A percentile compares a stretch with the other conserved stretches of the same genome.
Evolutionary conservation across 1,140 invertebrate genomes (phyloP).

Genomic region (Sogatella furcifera): DNA sequence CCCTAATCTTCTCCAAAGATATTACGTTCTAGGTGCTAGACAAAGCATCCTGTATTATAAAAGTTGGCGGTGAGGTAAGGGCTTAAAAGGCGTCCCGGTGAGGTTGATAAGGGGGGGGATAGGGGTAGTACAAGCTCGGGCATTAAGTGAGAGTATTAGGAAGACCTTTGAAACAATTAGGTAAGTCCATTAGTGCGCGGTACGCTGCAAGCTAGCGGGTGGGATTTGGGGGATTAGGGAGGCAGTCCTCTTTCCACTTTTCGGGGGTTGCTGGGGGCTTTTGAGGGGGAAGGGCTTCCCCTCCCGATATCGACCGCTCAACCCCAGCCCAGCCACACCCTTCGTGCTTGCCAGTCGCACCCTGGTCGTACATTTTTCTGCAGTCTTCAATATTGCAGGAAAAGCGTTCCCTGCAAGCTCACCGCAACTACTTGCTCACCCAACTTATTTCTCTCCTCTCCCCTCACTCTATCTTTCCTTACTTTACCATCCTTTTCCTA

Average conservation of each 20-base stretch:
- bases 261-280: background rate
- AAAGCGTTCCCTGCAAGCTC: background rate
- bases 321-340: background rate
- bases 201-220: background rate
- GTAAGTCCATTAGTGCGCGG: background rate
- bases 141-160: constrained; percentile 1
- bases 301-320: background rate
- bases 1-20: too few species aligned
- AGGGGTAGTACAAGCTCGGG: background rate
- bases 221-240: too few species aligned
- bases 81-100: too few species aligned
- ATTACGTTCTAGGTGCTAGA: too few species aligned
- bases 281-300: background rate
- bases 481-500: background rate
- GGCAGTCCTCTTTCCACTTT: too few species aligned
- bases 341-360: background rate
- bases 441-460: background rate
- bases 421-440: background rate
- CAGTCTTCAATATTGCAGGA: constrained; percentile 1
- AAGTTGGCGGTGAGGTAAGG: too few species aligned
- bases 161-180: constrained; percentile 3
- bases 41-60: too few species aligned
- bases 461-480: background rate
- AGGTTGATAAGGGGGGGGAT: too few species aligned
- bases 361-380: background rate